Percentiles rank a stretch among this genome's conserved stretches.
Evolutionary conservation across 1,140 invertebrate species (phyloP).

Genomic region (Drosophila prosaltans): DNA sequence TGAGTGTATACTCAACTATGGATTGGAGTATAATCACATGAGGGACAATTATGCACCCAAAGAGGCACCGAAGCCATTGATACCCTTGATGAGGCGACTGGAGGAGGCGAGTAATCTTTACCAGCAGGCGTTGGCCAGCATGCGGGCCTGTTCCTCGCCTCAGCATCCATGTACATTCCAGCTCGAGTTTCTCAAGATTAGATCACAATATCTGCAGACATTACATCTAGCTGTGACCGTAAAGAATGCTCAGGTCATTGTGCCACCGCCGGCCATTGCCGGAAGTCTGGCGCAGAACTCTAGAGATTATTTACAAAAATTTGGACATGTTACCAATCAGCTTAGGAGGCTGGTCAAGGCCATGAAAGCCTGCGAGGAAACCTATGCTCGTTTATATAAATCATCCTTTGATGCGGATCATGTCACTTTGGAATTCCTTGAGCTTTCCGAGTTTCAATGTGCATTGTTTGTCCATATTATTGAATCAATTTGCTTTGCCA

Average conservation of each 20-base stretch:
- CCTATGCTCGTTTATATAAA: slow-evolving; percentile 93
- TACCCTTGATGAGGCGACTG: slow-evolving; percentile 85
- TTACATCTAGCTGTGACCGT: slow-evolving; percentile 90
- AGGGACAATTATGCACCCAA: slow-evolving; percentile 62
- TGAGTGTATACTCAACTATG: slow-evolving; percentile 85
- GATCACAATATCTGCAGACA: slow-evolving; percentile 91
- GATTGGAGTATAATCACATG: slow-evolving; percentile 68
- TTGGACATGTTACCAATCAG: slow-evolving; percentile 92
- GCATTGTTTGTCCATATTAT: slow-evolving; percentile 77
- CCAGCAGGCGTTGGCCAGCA: slow-evolving; percentile 87
- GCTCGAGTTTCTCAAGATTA: slow-evolving; percentile 89
- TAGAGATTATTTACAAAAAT: slow-evolving; percentile 92
- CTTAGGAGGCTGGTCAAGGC: slow-evolving; percentile 86
- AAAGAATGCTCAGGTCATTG: slow-evolving; percentile 92
- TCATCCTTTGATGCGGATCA: slow-evolving; percentile 97
- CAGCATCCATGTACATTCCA: slow-evolving; percentile 86
- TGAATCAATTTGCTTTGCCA: slow-evolving; percentile 76
- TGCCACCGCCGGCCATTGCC: slow-evolving; percentile 96
- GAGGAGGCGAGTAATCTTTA: slow-evolving; percentile 86
- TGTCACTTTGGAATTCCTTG: slow-evolving; percentile 91
- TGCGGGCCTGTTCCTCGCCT: slow-evolving; percentile 86
- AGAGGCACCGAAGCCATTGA: slow-evolving; percentile 39
- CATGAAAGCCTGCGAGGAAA: slow-evolving; percentile 89
- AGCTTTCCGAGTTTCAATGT: slow-evolving; percentile 84
- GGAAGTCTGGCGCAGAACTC: slow-evolving; percentile 90